Conservation (phyloP, 2,888 invertebrate genomes). For the Mesorhabditis spiculigera region DNA sequence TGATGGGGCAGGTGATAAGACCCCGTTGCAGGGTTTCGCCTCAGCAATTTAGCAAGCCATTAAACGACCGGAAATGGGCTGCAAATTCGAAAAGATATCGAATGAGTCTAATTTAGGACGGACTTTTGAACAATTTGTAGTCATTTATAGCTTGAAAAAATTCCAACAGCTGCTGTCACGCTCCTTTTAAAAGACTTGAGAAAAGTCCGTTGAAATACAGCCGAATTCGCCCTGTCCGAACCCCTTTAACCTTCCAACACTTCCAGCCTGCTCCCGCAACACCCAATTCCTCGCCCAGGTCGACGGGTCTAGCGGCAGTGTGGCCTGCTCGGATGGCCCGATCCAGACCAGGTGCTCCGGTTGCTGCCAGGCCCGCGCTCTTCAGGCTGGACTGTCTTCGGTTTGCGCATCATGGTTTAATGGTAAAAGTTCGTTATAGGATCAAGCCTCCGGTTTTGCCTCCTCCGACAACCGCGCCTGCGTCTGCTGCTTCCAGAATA, state of each 20-base stretch:
- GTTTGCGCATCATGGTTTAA: conserved; percentile 5
- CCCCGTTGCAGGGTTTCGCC: too few species aligned
- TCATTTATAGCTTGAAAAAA: neutral
- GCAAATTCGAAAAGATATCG: too few species aligned
- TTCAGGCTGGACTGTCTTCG: conserved; percentile 19
- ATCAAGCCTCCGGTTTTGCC: conserved; percentile 18
- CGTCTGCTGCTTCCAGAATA: conserved; percentile 26
- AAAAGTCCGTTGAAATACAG: too few species aligned
- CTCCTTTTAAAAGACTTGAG: too few species aligned
- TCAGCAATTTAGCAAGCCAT: too few species aligned
- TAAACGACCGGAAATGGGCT: too few species aligned
- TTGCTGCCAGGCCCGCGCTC: conserved; percentile 21
- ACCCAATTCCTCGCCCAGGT: conserved; percentile 16
- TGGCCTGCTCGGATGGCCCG: conserved; percentile 19
- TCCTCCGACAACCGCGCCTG: conserved; percentile 21
- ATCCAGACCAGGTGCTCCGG: conserved; percentile 19
- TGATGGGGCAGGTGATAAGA: too few species aligned
- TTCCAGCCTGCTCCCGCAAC: conserved; percentile 25
- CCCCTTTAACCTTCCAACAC: neutral
- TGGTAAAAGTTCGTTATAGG: neutral
- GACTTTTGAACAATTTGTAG: neutral
- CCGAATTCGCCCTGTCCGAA: too few species aligned
- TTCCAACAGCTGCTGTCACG: too few species aligned
- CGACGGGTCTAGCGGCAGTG: conserved; percentile 19
- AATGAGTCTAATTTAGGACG: too few species aligned